These are phyloP conservation scores for Alitta virens DNA, from an alignment of 2,888 invertebrate species.

Conservation along the genomic window DNA sequence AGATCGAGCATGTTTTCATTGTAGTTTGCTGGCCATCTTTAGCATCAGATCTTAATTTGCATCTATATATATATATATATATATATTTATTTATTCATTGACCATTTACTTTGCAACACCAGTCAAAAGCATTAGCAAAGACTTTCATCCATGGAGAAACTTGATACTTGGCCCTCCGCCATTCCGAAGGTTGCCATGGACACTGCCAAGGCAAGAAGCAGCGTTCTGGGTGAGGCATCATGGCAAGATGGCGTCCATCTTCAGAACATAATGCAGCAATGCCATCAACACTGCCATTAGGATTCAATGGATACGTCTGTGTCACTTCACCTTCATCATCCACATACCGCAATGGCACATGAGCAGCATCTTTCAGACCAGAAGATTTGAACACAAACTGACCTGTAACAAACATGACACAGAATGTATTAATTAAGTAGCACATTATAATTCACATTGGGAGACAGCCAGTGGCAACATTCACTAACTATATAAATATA, in stretches of 20 bases:
- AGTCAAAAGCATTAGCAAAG: constrained; percentile 78
- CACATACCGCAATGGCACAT: constrained; percentile 79
- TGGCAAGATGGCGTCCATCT: constrained; percentile 90
- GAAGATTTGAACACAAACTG: constrained; percentile 60
- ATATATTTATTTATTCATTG: too few species aligned
- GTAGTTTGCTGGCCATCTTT: too few species aligned
- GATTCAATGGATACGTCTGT: constrained; percentile 83
- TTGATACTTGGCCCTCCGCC: constrained; percentile 46
- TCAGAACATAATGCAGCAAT: constrained; percentile 85
- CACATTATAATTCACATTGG: too few species aligned
- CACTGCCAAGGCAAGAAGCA: constrained; percentile 89
- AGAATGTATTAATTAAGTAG: not conserved
- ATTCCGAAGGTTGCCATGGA: constrained; percentile 56
- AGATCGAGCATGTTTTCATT: too few species aligned
- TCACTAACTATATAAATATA: too few species aligned
- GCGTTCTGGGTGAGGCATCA: constrained; percentile 99
- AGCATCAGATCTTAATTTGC: too few species aligned
- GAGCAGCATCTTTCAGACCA: constrained; percentile 60
- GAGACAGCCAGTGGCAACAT: too few species aligned
- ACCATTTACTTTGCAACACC: constrained; percentile 36
- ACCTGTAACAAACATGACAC: constrained; percentile 33
- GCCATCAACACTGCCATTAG: constrained; percentile 67
- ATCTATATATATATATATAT: too few species aligned
- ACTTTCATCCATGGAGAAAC: constrained; percentile 86
- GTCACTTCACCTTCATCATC: constrained; percentile 72